Base-by-base conservation (phyloP, 2,113 vertebrate species). In the Beaufortia kweichowensis region DNA sequence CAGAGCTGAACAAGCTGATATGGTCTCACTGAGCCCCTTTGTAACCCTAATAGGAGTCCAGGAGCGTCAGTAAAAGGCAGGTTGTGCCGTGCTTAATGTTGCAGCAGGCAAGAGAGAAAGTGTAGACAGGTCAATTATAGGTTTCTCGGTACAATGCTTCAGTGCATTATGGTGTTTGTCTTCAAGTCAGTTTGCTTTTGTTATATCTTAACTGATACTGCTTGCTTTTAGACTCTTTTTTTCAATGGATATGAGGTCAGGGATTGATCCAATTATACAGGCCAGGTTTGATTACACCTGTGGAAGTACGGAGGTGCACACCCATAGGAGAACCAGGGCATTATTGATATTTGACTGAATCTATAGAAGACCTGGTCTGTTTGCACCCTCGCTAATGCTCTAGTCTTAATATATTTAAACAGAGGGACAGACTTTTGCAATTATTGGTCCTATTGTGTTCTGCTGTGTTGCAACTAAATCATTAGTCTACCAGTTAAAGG, bases 1-100 rank as follows among this genome's bases (percentile, higher is more conserved):
- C 59, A 53, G 68, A 61, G 35, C 23, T 71, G 46, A 41, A 33
- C 33, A 70, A 59, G 48, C 29, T 62, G 50, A 57, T 53, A 35
- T 43, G 55, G 63, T 66, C 24, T 69, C 50, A 61, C 53, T 3
- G 60, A 78, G 46, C 26, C 29, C 57, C 24, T 6, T n/a, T 39
- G 60, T 78, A 62, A 75, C 55, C 70, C 65, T 69, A 68, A 80
- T 69, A 62, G 24, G 61, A 12, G 62, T 15, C 46, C 46, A 33
- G 39, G 12, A 21, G 21, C 69, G 55, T 72, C 55, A 59, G 53
- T 19, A 28, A 46, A 59, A 43, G 59, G 64, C 43, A 63, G 43
- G 55, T 35, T 46, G 41, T 73, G 35, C 33, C 3, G 33, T 21
- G 63, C 12, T 33, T 64, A 55, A 65, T 41, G 19, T 33, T 31